Base-by-base conservation (phyloP, 2,113 vertebrate species). In the Setophaga petechia region DNA sequence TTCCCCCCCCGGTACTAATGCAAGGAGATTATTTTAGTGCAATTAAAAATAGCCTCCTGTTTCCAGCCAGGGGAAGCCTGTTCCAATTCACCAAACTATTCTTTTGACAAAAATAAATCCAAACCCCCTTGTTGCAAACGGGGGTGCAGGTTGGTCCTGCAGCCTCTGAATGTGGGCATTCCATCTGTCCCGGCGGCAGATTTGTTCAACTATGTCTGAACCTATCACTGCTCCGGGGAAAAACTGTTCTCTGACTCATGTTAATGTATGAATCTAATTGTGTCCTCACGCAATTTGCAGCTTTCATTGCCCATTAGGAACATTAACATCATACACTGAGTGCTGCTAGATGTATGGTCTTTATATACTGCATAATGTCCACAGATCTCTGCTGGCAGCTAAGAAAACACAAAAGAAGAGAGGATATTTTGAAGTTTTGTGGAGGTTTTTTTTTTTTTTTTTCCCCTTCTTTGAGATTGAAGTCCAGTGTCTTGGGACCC, bases 401-500 rank as follows among this genome's bases (percentile, higher is more conserved):
- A 95, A 96, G 96, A 88, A 94, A 97, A 73, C 96, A 97, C 92
- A 85, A 49, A 92, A 97, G 97, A 98, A 96, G 94, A 88, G 97
- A 97, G 94, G 92, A 94, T 97, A 97, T 98, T 98, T 97, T 97
- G 97, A 98, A 98, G 97, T 98, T 98, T 88, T n/a, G 72, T 77
- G 75, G 75, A 91, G 91, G 0, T 35, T 57, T 97, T 97, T 49
- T 24, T 49, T 49, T 24, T 49, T 49, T 95, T 93, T 78, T 89
- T 94, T 68, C 77, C 94, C 35, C 31, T 81, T 76, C 96, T 98
- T 83, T 95, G 95, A 98, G 97, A 97, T 97, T 98, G 98, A 98
- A 98, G 97, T 98, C 97, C 97, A 97, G 97, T 96, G 97, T 98
- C 98, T 98, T 97, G 97, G 97, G 97, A 98, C 97, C 96, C 97